These are phyloP conservation scores for Megalops cyprinoides DNA, from an alignment of 2,797 vertebrate species.

Conservation along the genomic window DNA sequence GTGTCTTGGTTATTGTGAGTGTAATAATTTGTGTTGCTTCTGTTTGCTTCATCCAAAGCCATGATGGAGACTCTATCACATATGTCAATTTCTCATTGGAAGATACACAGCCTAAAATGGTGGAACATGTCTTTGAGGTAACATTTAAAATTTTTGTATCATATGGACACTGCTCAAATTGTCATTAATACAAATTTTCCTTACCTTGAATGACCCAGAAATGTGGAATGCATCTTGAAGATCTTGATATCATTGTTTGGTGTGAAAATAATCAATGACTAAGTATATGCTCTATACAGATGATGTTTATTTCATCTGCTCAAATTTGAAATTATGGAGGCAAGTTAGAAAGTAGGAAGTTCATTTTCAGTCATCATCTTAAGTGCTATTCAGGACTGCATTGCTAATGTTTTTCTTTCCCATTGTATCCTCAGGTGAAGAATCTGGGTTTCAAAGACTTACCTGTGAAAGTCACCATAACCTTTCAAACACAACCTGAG, in stretches of 20 bases:
- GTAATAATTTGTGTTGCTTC: not conserved
- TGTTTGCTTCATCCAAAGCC: constrained; percentile 39
- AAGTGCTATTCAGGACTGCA: not conserved
- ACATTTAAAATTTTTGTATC: constrained; percentile 9
- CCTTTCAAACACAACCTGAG: constrained; percentile 55
- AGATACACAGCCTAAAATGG: constrained; percentile 42
- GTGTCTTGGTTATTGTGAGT: not conserved
- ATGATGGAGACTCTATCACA: constrained; percentile 40
- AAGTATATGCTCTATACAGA: not conserved
- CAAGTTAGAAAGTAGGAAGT: too few relatives aligned
- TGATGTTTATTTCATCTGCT: constrained; percentile 15
- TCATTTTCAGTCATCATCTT: too few relatives aligned
- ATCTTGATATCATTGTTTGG: not conserved
- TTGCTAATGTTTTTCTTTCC: constrained; percentile 12
- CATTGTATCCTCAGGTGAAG: constrained; percentile 55
- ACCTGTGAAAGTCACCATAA: constrained; percentile 56
- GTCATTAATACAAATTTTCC: not conserved
- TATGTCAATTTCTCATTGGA: constrained; percentile 63
- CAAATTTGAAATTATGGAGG: too few relatives aligned
- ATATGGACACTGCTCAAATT: not conserved
- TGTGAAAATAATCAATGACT: not conserved
- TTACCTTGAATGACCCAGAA: not conserved
- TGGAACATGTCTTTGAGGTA: constrained; percentile 57
- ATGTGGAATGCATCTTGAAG: not conserved
- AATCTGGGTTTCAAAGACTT: constrained; percentile 62